Evolutionary conservation across 2,888 invertebrate genomes (phyloP).

Genomic region (Uloborus plumipes): DNA sequence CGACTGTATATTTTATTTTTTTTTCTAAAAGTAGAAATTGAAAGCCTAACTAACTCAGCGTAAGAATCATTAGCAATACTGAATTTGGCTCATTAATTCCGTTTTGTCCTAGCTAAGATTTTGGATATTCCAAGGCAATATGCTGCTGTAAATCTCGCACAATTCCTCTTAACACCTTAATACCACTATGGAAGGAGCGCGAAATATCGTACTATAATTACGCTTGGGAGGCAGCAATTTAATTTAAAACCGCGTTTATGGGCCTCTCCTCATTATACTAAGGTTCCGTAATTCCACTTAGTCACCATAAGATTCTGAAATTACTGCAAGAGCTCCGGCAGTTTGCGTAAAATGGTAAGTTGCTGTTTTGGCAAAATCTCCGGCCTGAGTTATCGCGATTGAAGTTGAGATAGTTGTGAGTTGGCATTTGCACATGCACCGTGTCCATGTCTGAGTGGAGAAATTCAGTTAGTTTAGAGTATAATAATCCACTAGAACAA

Average conservation of each 20-base stretch:
- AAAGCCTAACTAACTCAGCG: too few species aligned
- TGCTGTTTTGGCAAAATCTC: not conserved
- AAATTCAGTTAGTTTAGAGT: too few species aligned
- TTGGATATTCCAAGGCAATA: slow-evolving; percentile 9
- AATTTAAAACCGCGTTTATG: slow-evolving; percentile 43
- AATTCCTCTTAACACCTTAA: slow-evolving; percentile 36
- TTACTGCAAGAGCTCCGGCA: not conserved
- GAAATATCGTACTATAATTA: slow-evolving; percentile 39
- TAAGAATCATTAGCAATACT: too few species aligned
- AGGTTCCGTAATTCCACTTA: slow-evolving; percentile 28
- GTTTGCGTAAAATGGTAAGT: not conserved
- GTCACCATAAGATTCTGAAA: slow-evolving; percentile 8
- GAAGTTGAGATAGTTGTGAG: too few species aligned
- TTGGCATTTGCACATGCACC: too few species aligned
- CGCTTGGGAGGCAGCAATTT: slow-evolving; percentile 26
- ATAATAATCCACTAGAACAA: too few species aligned
- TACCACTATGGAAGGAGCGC: slow-evolving; percentile 11
- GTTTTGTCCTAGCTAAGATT: not conserved
- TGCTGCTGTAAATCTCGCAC: slow-evolving; percentile 22
- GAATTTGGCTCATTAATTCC: slow-evolving; percentile 14
- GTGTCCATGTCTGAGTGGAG: too few species aligned
- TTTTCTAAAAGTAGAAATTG: too few species aligned
- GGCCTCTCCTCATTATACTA: slow-evolving; percentile 36
- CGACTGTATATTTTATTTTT: too few species aligned
- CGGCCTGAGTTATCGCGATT: too few species aligned